Evolutionary conservation across 2,113 vertebrate species (phyloP).

Genomic region (Hemicordylus capensis): DNA sequence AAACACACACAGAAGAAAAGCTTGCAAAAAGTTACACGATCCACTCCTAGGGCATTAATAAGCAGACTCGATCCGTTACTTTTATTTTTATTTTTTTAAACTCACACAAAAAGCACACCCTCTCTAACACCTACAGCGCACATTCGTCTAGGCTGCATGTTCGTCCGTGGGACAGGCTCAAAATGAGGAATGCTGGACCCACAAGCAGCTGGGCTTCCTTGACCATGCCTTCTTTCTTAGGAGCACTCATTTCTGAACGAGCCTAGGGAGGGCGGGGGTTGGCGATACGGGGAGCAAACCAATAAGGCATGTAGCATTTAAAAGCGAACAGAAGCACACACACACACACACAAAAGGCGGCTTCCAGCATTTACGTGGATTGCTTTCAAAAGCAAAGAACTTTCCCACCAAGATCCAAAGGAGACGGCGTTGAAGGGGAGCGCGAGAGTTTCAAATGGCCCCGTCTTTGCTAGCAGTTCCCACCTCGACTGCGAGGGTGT

Average conservation of each 20-base stretch:
- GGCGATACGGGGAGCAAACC: neutral
- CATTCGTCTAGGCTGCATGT: neutral
- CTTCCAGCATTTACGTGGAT: conserved; percentile 27
- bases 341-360: neutral
- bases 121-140: too few species aligned
- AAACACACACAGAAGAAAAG: neutral
- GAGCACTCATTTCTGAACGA: neutral
- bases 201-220: conserved; percentile 1
- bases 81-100: too few species aligned
- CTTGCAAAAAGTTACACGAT: neutral
- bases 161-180: neutral
- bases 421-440: neutral
- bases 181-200: neutral
- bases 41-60: neutral
- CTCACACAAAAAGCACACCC: neutral
- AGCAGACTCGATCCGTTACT: neutral
- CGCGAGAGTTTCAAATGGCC: conserved; percentile 3
- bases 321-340: conserved; percentile 8
- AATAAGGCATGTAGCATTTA: neutral
- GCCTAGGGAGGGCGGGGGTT: neutral
- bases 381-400: conserved; percentile 53
- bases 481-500: conserved; percentile 36
- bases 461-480: conserved; percentile 31
- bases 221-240: neutral
- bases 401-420: conserved; percentile 60